Evolutionary conservation across 1,140 invertebrate genomes (phyloP), one percentile per base, ranked within the genome.

Genomic region (Cherax quadricarinatus): DNA sequence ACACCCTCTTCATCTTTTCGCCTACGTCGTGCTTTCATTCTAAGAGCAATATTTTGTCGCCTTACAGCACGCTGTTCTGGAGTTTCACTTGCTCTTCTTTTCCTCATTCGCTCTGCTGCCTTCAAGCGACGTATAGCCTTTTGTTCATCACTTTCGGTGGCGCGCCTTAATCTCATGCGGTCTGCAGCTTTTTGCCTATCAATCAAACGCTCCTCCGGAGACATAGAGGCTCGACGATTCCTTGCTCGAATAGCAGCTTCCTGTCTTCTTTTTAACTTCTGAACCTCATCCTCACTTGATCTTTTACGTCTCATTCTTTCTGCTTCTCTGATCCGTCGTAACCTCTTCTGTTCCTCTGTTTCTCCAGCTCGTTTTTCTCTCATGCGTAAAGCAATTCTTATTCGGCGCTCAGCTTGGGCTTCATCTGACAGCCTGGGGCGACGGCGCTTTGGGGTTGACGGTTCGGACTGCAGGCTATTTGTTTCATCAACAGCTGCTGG

Each of bases 251-350:
- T 24, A 30, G 90, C 90, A 4, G 90, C 90, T 51, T 91, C 90
- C 62, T 80, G 30, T 80, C 90, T 57, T 73, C 90, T 79, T 80
- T 49, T 86, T 81, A 81, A 3, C 62, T 91, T 91, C 16, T 48
- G 24, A 5, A 81, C 60, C 0, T 86, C 75, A 73, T 86, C 85
- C 49, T 91, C 90, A 3, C 57, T 87, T 81, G 90, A 53, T 82
- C 90, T 91, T 79, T 91, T 91, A 30, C 78, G 84, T 57, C 90
- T 48, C 90, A 91, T 91, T n/a, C 90, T 84, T 30, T 91, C 90
- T 24, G 90, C 90, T 87, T 91, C 90, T 82, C 84, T 91, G 48
- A 86, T 53, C 53, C 90, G 57, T 10, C 90, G 90, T 41, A 91
- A 24, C 51, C 41, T 86, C 49, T 91, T 91, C 51, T 86, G 84